Percentiles rank a stretch among this genome's conserved stretches.
These are phyloP conservation scores for Invenusta paracnida DNA, from an alignment of 2,888 invertebrate genomes.

Conservation along the genomic window DNA sequence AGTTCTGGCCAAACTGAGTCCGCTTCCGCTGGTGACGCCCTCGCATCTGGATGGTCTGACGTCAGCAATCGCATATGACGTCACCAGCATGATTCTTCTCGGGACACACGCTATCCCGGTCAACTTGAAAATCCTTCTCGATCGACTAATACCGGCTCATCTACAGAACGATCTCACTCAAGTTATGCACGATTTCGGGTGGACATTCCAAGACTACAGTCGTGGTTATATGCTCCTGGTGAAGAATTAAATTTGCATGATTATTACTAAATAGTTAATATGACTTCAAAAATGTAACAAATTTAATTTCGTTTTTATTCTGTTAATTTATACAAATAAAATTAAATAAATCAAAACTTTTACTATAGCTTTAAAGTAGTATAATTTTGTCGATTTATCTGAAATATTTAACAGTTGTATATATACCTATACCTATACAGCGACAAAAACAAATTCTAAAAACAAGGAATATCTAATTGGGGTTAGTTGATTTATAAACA, in stretches of 20 bases:
- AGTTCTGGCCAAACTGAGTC: neutral
- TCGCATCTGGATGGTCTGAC: constrained; percentile 2
- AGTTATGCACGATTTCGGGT: constrained; percentile 72
- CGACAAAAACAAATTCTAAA: too few species aligned
- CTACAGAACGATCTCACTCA: constrained; percentile 71
- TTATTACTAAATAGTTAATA: too few species aligned
- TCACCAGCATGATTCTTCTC: constrained; percentile 73
- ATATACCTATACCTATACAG: too few species aligned
- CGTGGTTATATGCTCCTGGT: constrained; percentile 75
- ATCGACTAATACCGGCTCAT: constrained; percentile 71
- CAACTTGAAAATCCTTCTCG: constrained; percentile 71
- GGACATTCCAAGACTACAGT: constrained; percentile 74
- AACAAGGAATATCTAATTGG: too few species aligned
- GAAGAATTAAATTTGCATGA: constrained; percentile 51
- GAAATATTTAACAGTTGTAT: too few species aligned
- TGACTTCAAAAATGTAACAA: too few species aligned
- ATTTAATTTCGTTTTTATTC: too few species aligned
- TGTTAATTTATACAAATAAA: too few species aligned
- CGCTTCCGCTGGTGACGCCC: neutral
- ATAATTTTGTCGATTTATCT: too few species aligned
- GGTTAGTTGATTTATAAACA: too few species aligned
- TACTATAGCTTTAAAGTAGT: too few species aligned
- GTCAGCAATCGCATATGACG: constrained; percentile 61
- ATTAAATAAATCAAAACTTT: too few species aligned
- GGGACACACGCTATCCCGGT: constrained; percentile 73